Conservation (phyloP, 2,797 vertebrate species). For the Danio choprae region DNA sequence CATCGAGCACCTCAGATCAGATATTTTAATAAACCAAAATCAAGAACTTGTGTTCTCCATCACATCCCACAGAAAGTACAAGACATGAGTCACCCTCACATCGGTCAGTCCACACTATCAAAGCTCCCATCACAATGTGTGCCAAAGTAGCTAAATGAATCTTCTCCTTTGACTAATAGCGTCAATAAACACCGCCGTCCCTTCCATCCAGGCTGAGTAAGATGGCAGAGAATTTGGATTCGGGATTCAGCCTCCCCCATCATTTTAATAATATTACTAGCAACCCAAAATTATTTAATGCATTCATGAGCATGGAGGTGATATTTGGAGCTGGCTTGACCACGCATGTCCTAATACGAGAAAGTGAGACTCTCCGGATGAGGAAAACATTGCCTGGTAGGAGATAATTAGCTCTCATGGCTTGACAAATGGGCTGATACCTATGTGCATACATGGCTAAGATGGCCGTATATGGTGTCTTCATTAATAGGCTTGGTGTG, state of each 20-base stretch:
- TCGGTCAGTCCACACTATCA: slow-evolving; percentile 83
- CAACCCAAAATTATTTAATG: slow-evolving; percentile 98
- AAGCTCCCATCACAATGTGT: slow-evolving; percentile 90
- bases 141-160: slow-evolving; percentile 99
- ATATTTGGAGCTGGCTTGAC: slow-evolving; percentile 88
- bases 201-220: slow-evolving; percentile 70
- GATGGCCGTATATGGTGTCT: slow-evolving; percentile 86
- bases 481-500: slow-evolving; percentile 86
- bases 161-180: slow-evolving; percentile 96
- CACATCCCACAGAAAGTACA: slow-evolving; percentile 68
- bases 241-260: slow-evolving; percentile 77
- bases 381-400: slow-evolving; percentile 89
- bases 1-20: slow-evolving; percentile 52
- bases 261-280: slow-evolving; percentile 91
- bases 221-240: slow-evolving; percentile 86
- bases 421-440: slow-evolving; percentile 98
- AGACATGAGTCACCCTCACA: slow-evolving; percentile 64
- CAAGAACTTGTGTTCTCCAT: slow-evolving; percentile 71
- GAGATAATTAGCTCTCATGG: slow-evolving; percentile 96
- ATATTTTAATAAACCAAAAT: slow-evolving; percentile 69
- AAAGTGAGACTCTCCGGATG: slow-evolving; percentile 91
- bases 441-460: slow-evolving; percentile 98
- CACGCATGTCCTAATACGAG: slow-evolving; percentile 96
- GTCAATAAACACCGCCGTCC: slow-evolving; percentile 91
- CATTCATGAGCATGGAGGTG: slow-evolving; percentile 97